Base-by-base conservation (phyloP, 2,113 vertebrate species). In the Sceloporus tristichus region DNA sequence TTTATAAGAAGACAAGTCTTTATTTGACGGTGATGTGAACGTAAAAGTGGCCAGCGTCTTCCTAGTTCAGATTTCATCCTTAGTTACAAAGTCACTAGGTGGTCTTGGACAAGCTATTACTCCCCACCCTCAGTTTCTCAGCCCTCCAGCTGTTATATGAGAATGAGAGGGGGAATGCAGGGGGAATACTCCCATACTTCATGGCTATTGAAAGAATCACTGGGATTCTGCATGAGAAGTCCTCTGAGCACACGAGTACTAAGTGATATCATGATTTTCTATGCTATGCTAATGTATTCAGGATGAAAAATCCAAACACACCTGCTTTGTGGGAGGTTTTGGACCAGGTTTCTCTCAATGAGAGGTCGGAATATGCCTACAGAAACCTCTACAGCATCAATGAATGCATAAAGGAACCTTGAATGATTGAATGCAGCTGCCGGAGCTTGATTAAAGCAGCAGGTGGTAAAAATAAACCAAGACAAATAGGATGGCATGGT, bases 401-500 rank as follows among this genome's bases (percentile, higher is more conserved):
- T 42, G 34, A 74, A 14, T 27, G 16, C 54, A 6, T 73, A 87
- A 70, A 86, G 29, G n/a, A 54, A 38, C 16, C 42, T 66, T 76
- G 62, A 87, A 82, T 38, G 42, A 68, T 54, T 79, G 62, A 48
- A 14, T 80, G 48, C 85, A 88, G 80, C 87, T 83, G 87, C 40
- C 40, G 54, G 59, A 21, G 21, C 13, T 77, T 81, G 68, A 87
- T 59, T 83, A 83, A 83, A 88, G 54, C 62, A 88, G 81, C 80
- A 77, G 80, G 59, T 68, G 73, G 73, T 27, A 14, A 9, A 65
- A 86, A 65, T 23, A 19, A 66, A 80, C 66, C 29, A 40, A 23
- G 48, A n/a, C 42, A 73, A 78, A 68, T 54, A 38, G 5, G 5
- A 73, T 9, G 3, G 21, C 9, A 75, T n/a, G 19, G 4, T 27